Base-by-base conservation (phyloP, 2,888 invertebrate species). In the Polia nebulosa region DNA sequence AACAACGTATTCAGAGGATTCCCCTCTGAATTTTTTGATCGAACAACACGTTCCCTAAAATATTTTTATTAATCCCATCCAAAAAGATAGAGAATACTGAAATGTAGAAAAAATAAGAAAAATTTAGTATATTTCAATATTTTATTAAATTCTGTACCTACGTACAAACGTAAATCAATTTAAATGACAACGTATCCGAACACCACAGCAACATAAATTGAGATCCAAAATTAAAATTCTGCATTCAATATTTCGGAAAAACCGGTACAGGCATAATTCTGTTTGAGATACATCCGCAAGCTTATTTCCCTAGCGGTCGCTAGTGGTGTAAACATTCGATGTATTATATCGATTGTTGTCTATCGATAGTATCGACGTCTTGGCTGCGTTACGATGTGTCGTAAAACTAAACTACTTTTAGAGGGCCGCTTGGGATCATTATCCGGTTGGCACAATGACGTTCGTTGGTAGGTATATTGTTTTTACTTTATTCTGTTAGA, bases 351-450 rank as follows among this genome's bases (percentile, higher is more conserved):
- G 73, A 65, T 44, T 44, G 60, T 36, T 11, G 22, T 41, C 17
- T 59, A 62, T 49, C 64, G 34, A 63, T 58, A 61, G 47, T 55
- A 32, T 20, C 52, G 36, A 62, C 11, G 47, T 49, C 52, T 64
- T 22, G 17, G 51, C 61, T 56, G 55, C 11, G 22, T 51, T 53
- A 80, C 62, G 74, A 68, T 39, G 41, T 75, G 55, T 69, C 83
- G 68, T 80, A 82, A 80, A 82, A 58, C 9, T 58, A 22, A 65
- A 80, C 52, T 69, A 64, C 66, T 61, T 59, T 69, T 27, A 45
- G 63, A 51, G 72, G 64, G 69, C 47, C 72, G 27, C 44, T 56
- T n/a, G 80, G 49, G 29, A 57, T 62, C 47, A 49, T 73, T 78
- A 73, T 64, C 36, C 60, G 55, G 63, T 66, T 58, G 29, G 49